Evolutionary conservation across 1,140 invertebrate genomes (phyloP), one percentile per base, ranked within the genome.

Genomic region (Cydia splendana): DNA sequence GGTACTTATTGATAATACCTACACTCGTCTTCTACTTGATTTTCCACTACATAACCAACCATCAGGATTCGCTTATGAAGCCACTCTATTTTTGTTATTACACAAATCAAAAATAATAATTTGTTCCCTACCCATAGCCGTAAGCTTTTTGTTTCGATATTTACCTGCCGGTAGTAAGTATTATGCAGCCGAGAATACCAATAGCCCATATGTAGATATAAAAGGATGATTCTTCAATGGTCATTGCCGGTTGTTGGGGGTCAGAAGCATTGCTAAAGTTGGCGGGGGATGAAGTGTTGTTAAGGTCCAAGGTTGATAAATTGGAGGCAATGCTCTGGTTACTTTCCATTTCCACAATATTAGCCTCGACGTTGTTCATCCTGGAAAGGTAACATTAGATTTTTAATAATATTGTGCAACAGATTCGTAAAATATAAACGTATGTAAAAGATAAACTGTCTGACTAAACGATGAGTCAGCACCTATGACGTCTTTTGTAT

Each of bases 161-260:
- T 79, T 80, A 93, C 93, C 92, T 91, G 65, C 83, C 85, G 30
- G 91, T 93, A 4, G 95, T 95, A 0, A 95, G 78, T 0, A 95
- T n/a, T 7, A 96, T 93, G 10, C 95, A 95, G 2, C 93, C 86
- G 4, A 94, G 76, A 15, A 95, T 95, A 12, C 95, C 81, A 0
- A 77, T 89, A 0, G 88, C 93, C 89, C 95, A 96, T 13, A 95
- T 87, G 65, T 95, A 95, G 78, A 96, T 95, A 75, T 94, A 95
- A 10, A 82, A 88, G 0, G 90, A 24, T 76, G 91, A 85, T 74
- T 88, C 83, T 71, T 71, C 67, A 10, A 38, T 20, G 10, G 57
- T 62, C 57, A 62, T 62, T 12, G 18, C 7, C 7, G 20, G 20
- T 24, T 5, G 57, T 6, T 7, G 57, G 7, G 57, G 9, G 5